Conservation (phyloP, 2,113 vertebrate species). For the Tretioscincus oriximinensis region DNA sequence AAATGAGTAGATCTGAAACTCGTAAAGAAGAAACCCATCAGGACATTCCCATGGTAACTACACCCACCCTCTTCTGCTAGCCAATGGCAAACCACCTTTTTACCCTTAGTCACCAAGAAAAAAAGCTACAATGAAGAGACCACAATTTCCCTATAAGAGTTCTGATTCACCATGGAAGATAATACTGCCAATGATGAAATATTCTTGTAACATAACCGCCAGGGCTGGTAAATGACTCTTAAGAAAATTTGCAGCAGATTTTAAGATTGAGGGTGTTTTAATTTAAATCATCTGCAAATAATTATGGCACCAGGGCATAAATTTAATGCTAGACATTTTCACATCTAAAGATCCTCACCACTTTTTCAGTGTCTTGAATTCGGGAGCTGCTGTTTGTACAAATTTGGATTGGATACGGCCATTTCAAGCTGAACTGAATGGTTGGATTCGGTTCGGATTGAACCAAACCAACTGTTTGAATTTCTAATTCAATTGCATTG, state of each 20-base stretch:
- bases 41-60: background rate
- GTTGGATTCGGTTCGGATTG: too few species aligned
- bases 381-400: background rate
- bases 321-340: slow-evolving; percentile 16
- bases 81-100: background rate
- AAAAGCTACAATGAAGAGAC: background rate
- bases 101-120: background rate
- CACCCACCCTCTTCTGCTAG: background rate
- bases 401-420: too few species aligned
- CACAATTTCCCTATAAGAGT: background rate
- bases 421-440: too few species aligned
- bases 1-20: background rate
- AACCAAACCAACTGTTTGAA: too few species aligned
- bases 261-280: background rate
- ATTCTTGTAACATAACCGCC: slow-evolving; percentile 21
- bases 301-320: slow-evolving; percentile 14
- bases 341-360: background rate
- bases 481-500: too few species aligned
- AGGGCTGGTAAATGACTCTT: background rate
- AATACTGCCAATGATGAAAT: background rate
- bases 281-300: slow-evolving; percentile 38
- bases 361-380: background rate
- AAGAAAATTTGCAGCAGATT: slow-evolving; percentile 4
- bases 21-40: background rate
- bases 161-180: background rate